These are phyloP conservation scores for Morpho helenor DNA, from an alignment of 2,888 invertebrate species.

Conservation along the genomic window DNA sequence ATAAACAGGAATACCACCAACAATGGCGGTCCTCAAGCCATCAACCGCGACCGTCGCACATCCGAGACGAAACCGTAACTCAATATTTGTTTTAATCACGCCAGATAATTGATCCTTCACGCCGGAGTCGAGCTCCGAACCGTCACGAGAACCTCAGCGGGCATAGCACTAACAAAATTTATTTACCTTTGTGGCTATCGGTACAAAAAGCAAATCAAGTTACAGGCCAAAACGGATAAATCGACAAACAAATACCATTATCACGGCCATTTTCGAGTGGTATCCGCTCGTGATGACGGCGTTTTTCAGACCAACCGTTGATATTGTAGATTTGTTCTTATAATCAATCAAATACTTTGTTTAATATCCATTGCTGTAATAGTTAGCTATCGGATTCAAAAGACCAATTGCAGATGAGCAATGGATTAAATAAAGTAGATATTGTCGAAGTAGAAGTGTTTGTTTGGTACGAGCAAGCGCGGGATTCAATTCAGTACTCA, in stretches of 20 bases:
- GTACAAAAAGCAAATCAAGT: slow-evolving; percentile 78
- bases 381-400: not conserved
- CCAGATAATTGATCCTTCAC: slow-evolving; percentile 65
- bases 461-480: slow-evolving; percentile 27
- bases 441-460: slow-evolving; percentile 3
- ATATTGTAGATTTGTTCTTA: slow-evolving; percentile 17
- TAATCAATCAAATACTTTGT: slow-evolving; percentile 3
- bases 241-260: slow-evolving; percentile 76
- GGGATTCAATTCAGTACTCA: slow-evolving; percentile 66
- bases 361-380: slow-evolving; percentile 34
- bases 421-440: slow-evolving; percentile 27
- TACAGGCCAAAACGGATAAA: slow-evolving; percentile 74
- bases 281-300: slow-evolving; percentile 68
- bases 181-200: slow-evolving; percentile 55
- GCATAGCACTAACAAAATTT: slow-evolving; percentile 68
- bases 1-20: slow-evolving; percentile 15
- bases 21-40: slow-evolving; percentile 13
- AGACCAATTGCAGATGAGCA: slow-evolving; percentile 23
- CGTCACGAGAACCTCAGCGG: slow-evolving; percentile 54
- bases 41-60: slow-evolving; percentile 27
- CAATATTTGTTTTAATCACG: slow-evolving; percentile 74
- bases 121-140: slow-evolving; percentile 43
- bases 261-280: slow-evolving; percentile 70
- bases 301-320: slow-evolving; percentile 56
- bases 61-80: slow-evolving; percentile 57